Evolutionary conservation across 2,888 invertebrate genomes (phyloP), one percentile per base, ranked within the genome.

Genomic region (Tenthredo mesomela): DNA sequence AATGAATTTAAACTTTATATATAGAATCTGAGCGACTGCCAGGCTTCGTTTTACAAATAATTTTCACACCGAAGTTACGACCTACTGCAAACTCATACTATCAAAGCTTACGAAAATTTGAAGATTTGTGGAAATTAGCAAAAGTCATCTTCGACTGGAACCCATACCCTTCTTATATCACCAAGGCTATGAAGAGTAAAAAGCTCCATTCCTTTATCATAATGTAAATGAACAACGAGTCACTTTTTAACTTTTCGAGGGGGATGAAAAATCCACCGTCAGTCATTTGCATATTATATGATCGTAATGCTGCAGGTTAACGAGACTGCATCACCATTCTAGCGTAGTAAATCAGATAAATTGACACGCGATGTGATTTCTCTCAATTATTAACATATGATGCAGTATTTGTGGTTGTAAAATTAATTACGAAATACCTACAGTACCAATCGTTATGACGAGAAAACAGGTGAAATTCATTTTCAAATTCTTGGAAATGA

Each of bases 1-100:
- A 80, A 58, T 80, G 50, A 80, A 61, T 80, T 61, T 80, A 40
- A 80, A 80, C 40, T 61, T 80, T 80, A 80, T 37, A 80, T 33
- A 37, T 50, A 12, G 40, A 80, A 80, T 80, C 37, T 61, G 61
- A 80, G 61, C 7, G 6, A 61, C 21, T 21, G 40, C 61, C 77
- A 21, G 33, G 61, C 40, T 21, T 80, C 80, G 21, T 61, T 50
- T n/a, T 61, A 21, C 58, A 29, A 12, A 40, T 61, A 40, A 80
- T 80, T 80, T 80, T 80, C 25, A 29, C 61, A 21, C 10, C 9
- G 25, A 80, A 80, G 61, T 80, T 80, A 10, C 37, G n/a, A 54
- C 67, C 15, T 67, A 77, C 33, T 77, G 54, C 80, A 61, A 80
- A 37, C n/a, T 33, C 6, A 80, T 40, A 12, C 37, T 21, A 80